Conservation (phyloP, 2,888 invertebrate species). For the Cephus pulcher region DNA sequence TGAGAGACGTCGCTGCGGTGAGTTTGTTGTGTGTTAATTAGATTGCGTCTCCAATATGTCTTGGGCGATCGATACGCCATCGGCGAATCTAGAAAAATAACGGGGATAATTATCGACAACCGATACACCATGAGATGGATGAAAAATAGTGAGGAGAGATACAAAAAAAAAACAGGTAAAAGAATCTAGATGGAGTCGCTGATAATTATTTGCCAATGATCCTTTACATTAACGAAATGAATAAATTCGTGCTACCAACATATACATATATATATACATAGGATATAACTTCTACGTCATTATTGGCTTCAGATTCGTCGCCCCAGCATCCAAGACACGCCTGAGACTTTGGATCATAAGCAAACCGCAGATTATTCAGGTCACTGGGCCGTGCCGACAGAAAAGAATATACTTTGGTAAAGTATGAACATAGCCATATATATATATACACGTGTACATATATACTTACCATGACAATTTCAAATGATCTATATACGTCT, state of each 20-base stretch:
- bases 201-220: too few species aligned
- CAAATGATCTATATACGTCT: too few species aligned
- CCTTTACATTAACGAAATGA: too few species aligned
- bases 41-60: neutral
- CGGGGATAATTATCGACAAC: slow-evolving; percentile 1
- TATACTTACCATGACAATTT: too few species aligned
- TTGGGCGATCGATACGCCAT: neutral
- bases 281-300: too few species aligned
- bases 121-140: neutral
- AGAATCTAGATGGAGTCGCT: neutral
- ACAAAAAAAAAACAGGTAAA: slow-evolving; percentile 5
- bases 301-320: neutral
- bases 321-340: slow-evolving; percentile 18
- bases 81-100: neutral
- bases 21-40: neutral
- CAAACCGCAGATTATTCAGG: slow-evolving; percentile 55
- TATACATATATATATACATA: too few species aligned
- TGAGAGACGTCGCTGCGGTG: too few species aligned
- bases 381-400: slow-evolving; percentile 59
- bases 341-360: slow-evolving; percentile 39
- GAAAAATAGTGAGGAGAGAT: slow-evolving; percentile 8
- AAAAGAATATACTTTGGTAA: too few species aligned
- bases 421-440: too few species aligned
- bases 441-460: too few species aligned
- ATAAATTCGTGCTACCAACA: too few species aligned